Evolutionary conservation across 2,797 vertebrate genomes (phyloP), one percentile per base, ranked within the genome.

Genomic region (Falco peregrinus): DNA sequence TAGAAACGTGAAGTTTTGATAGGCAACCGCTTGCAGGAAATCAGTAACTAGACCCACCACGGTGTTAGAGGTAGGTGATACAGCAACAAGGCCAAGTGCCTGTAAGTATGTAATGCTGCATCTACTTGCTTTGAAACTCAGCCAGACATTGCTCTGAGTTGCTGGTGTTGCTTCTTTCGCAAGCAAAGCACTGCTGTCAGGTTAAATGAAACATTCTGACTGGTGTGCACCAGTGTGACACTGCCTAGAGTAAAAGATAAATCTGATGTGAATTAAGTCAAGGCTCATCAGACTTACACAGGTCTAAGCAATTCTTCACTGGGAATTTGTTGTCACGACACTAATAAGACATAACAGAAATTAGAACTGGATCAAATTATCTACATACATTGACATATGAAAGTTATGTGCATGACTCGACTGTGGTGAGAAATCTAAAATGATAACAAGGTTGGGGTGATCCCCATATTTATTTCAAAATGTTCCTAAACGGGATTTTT

Each of bases 251-350:
- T 48, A 80, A 65, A 94, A 88, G 43, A 86, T 43, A 64, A 65
- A 93, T 87, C 63, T 85, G 87, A 94, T 85, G 79, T 92, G 95
- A 96, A 87, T 81, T 78, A 96, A 92, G 88, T 93, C 93, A 95
- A 87, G 78, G 50, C 78, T 90, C 85, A 93, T 94, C 74, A 81
- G 54, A 75, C 79, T 90, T 90, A 94, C 59, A 87, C 18, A 75
- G 70, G 54, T 92, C 60, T 83, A 45, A 68, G 50, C 45, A 93
- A 90, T 85, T 59, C 53, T 85, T 90, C 63, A 81, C 45, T 28
- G 61, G 41, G 37, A 80, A 80, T 31, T 68, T 78, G 84, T 79
- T 93, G 54, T 75, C 69, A 61, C 2, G 13, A 84, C 1, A 28
- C 65, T 95, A 84, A 37, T 54, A 47, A 93, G 89, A 93, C 76